phyloP scores from a whole-genome alignment of 2,888 invertebrate species.

The Hololepta plana region DNA sequence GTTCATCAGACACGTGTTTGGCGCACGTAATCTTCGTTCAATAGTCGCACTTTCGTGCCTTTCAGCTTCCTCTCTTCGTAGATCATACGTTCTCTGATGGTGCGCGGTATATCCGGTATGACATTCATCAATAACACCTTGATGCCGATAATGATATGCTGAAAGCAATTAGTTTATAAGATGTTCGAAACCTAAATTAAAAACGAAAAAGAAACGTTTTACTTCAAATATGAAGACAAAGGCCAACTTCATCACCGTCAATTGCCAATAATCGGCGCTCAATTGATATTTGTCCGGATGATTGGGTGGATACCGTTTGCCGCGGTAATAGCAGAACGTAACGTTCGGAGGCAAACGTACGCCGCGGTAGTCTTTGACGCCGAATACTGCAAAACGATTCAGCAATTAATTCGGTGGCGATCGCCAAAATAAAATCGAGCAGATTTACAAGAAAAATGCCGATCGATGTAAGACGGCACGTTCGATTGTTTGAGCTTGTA shows the following conservation, averaged over 20 bases:
- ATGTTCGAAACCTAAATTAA: not conserved
- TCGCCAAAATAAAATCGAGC: too few relatives aligned
- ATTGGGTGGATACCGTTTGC: constrained; percentile 19
- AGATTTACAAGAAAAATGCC: too few relatives aligned
- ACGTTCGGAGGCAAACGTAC: too few relatives aligned
- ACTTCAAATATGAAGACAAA: constrained; percentile 43
- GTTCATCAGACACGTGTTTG: not conserved
- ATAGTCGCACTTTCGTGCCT: not conserved
- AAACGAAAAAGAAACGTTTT: constrained; percentile 9
- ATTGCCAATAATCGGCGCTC: constrained; percentile 33
- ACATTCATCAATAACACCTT: constrained; percentile 1
- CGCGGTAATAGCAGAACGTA: constrained; percentile 24
- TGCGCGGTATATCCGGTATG: constrained; percentile 1
- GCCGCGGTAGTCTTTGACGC: too few relatives aligned
- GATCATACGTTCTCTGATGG: constrained; percentile 4
- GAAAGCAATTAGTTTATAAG: constrained; percentile 1
- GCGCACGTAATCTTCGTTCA: constrained; percentile 1
- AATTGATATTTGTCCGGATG: constrained; percentile 20
- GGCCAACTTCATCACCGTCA: too few relatives aligned
- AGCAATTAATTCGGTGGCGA: too few relatives aligned
- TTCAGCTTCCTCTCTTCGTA: constrained; percentile 1
- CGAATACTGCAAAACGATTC: constrained; percentile 45
- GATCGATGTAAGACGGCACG: too few relatives aligned
- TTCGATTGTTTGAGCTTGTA: too few relatives aligned
- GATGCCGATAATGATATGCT: constrained; percentile 5